These are phyloP conservation scores for Calliphora vomitoria DNA, from an alignment of 2,888 invertebrate genomes.

Conservation along the genomic window DNA sequence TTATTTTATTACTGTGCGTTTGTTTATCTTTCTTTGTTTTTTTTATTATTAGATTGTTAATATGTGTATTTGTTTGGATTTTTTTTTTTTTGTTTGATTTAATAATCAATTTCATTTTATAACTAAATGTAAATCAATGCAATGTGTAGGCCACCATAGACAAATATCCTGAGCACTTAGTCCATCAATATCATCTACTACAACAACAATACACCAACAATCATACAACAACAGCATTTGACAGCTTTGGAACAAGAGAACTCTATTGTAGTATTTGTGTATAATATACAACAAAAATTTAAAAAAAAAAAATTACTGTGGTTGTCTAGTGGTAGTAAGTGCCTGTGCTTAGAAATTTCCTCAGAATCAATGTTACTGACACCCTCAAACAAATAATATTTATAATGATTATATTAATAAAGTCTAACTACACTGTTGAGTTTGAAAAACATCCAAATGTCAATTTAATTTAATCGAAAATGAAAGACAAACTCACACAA, in stretches of 20 bases:
- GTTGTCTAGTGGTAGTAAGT: neutral
- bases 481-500: neutral
- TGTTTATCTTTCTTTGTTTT: neutral
- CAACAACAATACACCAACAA: neutral
- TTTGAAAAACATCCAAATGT: constrained; percentile 1
- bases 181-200: constrained; percentile 19
- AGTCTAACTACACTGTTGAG: neutral
- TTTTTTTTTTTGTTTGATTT: constrained; percentile 5
- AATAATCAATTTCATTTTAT: constrained; percentile 20
- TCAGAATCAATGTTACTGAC: constrained; percentile 25
- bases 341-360: neutral
- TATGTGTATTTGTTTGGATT: constrained; percentile 1
- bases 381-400: constrained; percentile 5
- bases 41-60: neutral
- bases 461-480: neutral
- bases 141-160: constrained; percentile 1
- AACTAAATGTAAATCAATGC: constrained; percentile 3
- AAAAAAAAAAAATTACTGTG: neutral
- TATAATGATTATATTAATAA: constrained; percentile 5
- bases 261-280: neutral
- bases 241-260: constrained; percentile 5
- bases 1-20: neutral
- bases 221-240: neutral
- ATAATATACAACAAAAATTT: neutral
- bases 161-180: constrained; percentile 23